Evolutionary conservation across 1,140 invertebrate genomes (phyloP).

Genomic region (Aphelinus atriplicis): DNA sequence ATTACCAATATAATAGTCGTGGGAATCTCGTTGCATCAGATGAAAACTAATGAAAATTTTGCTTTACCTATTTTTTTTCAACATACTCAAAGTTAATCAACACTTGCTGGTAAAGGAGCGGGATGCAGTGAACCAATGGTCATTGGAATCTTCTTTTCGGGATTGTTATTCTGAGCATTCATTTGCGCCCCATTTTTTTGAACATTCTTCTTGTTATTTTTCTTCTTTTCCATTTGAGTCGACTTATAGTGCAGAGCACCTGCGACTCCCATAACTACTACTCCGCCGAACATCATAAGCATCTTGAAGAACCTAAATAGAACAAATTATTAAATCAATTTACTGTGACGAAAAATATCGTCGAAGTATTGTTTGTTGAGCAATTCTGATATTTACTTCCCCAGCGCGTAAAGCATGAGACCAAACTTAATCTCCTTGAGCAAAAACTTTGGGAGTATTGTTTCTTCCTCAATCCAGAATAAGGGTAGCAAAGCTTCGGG

Average conservation of each 20-base stretch:
- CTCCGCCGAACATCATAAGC: not conserved
- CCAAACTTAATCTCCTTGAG: slow-evolving; percentile 52
- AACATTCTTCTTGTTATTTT: not conserved
- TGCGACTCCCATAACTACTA: not conserved
- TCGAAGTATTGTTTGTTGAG: not conserved
- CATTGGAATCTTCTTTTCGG: not conserved
- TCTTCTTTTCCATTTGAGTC: no score
- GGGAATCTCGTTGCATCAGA: no score
- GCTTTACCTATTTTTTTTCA: no score
- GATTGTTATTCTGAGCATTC: not conserved
- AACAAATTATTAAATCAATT: not conserved
- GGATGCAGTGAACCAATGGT: no score
- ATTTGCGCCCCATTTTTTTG: not conserved
- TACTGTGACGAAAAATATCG: not conserved
- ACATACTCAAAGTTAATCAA: no score
- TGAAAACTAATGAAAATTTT: no score
- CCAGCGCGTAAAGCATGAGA: slow-evolving; percentile 44
- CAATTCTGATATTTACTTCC: slow-evolving; percentile 46
- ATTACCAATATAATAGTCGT: no score
- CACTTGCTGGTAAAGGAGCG: no score
- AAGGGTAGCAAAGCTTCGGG: slow-evolving; percentile 72
- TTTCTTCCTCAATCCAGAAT: slow-evolving; percentile 80
- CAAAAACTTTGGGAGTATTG: slow-evolving; percentile 61
- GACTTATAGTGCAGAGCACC: not conserved
- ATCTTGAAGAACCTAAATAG: not conserved